Evolutionary conservation across 2,888 invertebrate species (phyloP).

Genomic region (Drosophila neotestacea): DNA sequence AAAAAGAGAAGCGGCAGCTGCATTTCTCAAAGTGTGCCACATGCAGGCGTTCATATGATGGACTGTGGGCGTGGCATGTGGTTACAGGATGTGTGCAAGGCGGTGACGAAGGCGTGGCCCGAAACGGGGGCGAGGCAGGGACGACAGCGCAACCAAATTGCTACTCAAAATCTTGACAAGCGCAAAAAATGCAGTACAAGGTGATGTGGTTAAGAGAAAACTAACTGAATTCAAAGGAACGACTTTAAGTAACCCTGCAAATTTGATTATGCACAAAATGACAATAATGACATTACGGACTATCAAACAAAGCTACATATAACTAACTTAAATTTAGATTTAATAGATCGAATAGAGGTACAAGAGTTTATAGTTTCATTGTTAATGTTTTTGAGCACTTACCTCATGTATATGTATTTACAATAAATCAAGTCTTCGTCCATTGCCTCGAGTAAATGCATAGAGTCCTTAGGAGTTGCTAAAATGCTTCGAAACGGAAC

Average conservation of each 20-base stretch:
- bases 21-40: slow-evolving; percentile 58
- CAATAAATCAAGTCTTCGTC: too few relatives aligned
- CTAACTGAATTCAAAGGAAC: background rate
- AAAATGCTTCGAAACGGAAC: background rate
- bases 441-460: too few relatives aligned
- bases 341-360: too few relatives aligned
- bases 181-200: slow-evolving; percentile 44
- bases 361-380: background rate
- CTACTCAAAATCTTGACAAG: slow-evolving; percentile 66
- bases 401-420: too few relatives aligned
- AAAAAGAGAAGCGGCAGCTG: slow-evolving; percentile 28
- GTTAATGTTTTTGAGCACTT: too few relatives aligned
- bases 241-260: background rate
- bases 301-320: background rate
- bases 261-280: too few relatives aligned
- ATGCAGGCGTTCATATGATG: slow-evolving; percentile 44
- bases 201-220: background rate
- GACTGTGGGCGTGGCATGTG: slow-evolving; percentile 21
- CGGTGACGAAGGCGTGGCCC: background rate
- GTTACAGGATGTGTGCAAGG: background rate
- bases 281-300: too few relatives aligned
- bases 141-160: slow-evolving; percentile 45
- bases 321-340: too few relatives aligned
- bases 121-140: slow-evolving; percentile 1
- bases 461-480: background rate